phyloP scores from a whole-genome alignment of 1,140 invertebrate genomes.

The Heliothis subflexa region DNA sequence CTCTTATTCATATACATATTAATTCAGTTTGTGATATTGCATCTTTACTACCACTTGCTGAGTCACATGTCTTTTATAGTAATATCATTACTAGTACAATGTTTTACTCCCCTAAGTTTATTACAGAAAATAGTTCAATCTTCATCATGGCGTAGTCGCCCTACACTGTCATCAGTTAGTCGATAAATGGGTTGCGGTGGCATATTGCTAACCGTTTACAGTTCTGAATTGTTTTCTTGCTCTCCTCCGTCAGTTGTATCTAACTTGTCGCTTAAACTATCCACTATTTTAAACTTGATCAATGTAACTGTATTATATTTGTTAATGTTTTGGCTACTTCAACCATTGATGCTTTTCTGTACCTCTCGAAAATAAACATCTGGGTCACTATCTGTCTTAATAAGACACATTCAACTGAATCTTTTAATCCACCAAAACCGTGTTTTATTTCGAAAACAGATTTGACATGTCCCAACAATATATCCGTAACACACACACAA shows the following conservation, averaged over 20 bases:
- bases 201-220: slow-evolving; percentile 16
- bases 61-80: background rate
- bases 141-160: background rate
- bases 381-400: background rate
- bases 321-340: too few relatives aligned
- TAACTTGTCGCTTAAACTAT: background rate
- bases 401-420: background rate
- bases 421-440: background rate
- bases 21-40: too few relatives aligned
- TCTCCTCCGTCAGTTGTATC: background rate
- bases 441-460: background rate
- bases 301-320: too few relatives aligned
- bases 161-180: slow-evolving; percentile 12
- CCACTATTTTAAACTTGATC: too few relatives aligned
- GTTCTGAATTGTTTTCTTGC: background rate
- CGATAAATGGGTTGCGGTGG: slow-evolving; percentile 38
- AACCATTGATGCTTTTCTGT: background rate
- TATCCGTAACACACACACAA: background rate
- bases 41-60: too few relatives aligned
- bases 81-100: background rate
- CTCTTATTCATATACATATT: too few relatives aligned
- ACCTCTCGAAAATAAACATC: background rate
- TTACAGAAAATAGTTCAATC: background rate
- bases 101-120: background rate
- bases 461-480: background rate